Conservation (phyloP, 1,140 invertebrate genomes). For the Caenorhabditis inopinata region DNA sequence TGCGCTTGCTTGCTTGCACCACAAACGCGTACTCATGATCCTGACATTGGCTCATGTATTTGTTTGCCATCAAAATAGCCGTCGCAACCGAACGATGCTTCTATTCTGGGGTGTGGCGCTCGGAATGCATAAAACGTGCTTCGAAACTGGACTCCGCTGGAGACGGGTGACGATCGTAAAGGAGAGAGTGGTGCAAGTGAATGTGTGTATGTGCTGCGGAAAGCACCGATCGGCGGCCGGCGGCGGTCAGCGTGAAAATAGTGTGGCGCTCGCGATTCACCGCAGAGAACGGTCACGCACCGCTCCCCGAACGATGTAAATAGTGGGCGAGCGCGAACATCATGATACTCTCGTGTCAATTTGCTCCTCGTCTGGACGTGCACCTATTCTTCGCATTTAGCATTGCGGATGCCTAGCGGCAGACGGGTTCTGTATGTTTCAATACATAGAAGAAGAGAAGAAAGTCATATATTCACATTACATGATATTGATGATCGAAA, state of each 20-base stretch:
- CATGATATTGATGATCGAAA: no score
- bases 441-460: no score
- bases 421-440: no score
- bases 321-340: slow-evolving; percentile 13
- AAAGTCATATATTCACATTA: no score
- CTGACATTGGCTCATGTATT: slow-evolving; percentile 27
- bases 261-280: not conserved
- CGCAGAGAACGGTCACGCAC: slow-evolving; percentile 14
- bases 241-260: slow-evolving; percentile 19
- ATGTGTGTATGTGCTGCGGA: not conserved
- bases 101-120: slow-evolving; percentile 28
- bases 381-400: not conserved
- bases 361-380: not conserved
- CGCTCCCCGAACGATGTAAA: not conserved
- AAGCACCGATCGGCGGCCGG: not conserved
- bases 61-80: slow-evolving; percentile 32
- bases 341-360: slow-evolving; percentile 29
- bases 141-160: slow-evolving; percentile 16
- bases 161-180: no score
- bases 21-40: slow-evolving; percentile 19
- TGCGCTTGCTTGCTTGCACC: not conserved
- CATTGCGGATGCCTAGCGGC: no score
- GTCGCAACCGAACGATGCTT: not conserved
- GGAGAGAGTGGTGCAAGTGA: not conserved
- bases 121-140: slow-evolving; percentile 14